Conservation (phyloP, 2,888 invertebrate species). For the Operophtera brumata region DNA sequence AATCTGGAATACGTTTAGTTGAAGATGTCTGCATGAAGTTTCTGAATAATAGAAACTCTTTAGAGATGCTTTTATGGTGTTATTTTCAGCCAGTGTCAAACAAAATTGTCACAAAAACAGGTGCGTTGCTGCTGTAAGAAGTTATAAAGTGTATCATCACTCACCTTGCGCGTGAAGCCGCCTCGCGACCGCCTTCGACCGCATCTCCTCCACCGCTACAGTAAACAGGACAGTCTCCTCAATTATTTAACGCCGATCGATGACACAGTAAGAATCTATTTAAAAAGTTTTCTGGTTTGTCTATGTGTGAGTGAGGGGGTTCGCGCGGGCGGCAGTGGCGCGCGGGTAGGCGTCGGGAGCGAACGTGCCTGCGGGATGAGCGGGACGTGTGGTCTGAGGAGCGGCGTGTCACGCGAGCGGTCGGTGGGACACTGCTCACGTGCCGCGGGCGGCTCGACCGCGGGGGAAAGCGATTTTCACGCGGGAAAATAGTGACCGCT, state of each 20-base stretch:
- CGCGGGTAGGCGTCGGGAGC: constrained; percentile 63
- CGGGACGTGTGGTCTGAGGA: constrained; percentile 45
- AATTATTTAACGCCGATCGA: constrained; percentile 63
- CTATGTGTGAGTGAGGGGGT: constrained; percentile 47
- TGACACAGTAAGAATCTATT: constrained; percentile 46
- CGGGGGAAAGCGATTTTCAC: constrained; percentile 79
- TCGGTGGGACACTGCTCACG: constrained; percentile 79
- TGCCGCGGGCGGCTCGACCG: constrained; percentile 61
- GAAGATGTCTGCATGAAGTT: no score
- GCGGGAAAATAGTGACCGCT: constrained; percentile 76
- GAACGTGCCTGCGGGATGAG: constrained; percentile 56
- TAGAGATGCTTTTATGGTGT: no score
- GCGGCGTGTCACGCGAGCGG: constrained; percentile 78
- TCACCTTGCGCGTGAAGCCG: constrained; percentile 85
- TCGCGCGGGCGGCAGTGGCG: constrained; percentile 55
- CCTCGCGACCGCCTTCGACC: constrained; percentile 86
- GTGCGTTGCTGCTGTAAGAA: background rate
- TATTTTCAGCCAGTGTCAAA: no score
- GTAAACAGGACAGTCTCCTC: constrained; percentile 55
- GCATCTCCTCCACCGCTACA: constrained; percentile 78
- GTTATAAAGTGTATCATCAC: constrained; percentile 40
- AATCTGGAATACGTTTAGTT: constrained; percentile 5
- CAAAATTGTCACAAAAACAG: background rate
- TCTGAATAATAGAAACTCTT: background rate
- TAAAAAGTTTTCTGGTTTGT: constrained; percentile 55